Evolutionary conservation across 2,888 invertebrate genomes (phyloP).

Genomic region (Heliconius aoede): DNA sequence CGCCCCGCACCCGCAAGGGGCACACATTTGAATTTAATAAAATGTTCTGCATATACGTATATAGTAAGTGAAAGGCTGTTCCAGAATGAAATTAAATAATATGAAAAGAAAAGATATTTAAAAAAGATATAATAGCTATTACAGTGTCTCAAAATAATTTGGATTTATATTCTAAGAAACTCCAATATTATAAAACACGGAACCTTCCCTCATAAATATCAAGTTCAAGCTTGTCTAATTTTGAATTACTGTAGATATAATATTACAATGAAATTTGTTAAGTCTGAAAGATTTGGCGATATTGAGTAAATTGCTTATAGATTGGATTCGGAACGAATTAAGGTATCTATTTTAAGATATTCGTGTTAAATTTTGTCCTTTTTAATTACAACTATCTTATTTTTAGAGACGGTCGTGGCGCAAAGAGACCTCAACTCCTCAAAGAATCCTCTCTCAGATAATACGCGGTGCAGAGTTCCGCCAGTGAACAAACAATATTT

Average conservation of each 20-base stretch:
- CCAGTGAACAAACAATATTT: too few relatives aligned
- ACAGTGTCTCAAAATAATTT: neutral
- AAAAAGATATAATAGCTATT: too few relatives aligned
- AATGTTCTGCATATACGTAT: too few relatives aligned
- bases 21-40: too few relatives aligned
- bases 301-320: neutral
- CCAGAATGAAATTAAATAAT: too few relatives aligned
- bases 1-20: too few relatives aligned
- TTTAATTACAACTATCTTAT: neutral
- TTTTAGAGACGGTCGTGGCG: neutral
- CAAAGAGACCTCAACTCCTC: too few relatives aligned
- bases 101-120: too few relatives aligned
- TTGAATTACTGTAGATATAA: constrained; percentile 22
- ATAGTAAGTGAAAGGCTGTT: too few relatives aligned
- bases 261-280: constrained; percentile 27
- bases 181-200: neutral
- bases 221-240: neutral
- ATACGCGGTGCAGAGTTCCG: too few relatives aligned
- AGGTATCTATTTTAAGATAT: neutral
- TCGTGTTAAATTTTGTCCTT: neutral
- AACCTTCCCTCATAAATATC: neutral
- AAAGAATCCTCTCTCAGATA: too few relatives aligned
- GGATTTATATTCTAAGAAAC: too few relatives aligned
- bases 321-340: constrained; percentile 11
- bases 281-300: neutral